A percentile compares a stretch with the other conserved stretches of the same genome.
These are phyloP conservation scores for Podarcis siculus DNA, from an alignment of 2,797 vertebrate genomes.

Conservation along the genomic window DNA sequence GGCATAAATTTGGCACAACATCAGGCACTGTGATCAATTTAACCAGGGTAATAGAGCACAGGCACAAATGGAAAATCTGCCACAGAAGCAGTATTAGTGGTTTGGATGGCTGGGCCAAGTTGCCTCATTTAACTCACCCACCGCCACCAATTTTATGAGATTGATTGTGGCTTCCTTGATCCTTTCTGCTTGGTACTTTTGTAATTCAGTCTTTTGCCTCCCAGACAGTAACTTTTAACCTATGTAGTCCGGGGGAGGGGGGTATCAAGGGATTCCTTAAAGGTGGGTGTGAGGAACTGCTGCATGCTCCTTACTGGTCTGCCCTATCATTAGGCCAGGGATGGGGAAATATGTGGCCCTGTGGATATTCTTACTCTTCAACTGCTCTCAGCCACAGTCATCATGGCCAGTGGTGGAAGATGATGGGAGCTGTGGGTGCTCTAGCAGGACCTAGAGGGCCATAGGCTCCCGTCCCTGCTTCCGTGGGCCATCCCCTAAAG, in stretches of 20 bases:
- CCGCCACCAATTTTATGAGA: not conserved
- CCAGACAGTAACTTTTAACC: not conserved
- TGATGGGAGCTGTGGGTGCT: too few relatives aligned
- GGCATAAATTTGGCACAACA: not conserved
- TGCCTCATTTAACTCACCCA: not conserved
- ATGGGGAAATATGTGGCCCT: too few relatives aligned
- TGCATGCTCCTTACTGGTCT: too few relatives aligned
- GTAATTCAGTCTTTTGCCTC: not conserved
- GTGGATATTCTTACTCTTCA: too few relatives aligned
- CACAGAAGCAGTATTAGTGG: not conserved
- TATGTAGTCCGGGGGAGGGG: too few relatives aligned
- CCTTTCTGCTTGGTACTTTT: not conserved
- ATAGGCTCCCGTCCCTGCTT: not conserved
- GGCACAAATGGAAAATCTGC: not conserved
- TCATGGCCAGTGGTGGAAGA: too few relatives aligned
- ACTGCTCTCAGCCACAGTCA: too few relatives aligned
- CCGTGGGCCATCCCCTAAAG: not conserved
- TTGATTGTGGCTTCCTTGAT: not conserved
- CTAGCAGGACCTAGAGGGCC: too few relatives aligned
- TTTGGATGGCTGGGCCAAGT: not conserved
- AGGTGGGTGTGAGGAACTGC: too few relatives aligned
- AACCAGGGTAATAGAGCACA: not conserved
- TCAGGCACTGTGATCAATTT: not conserved
- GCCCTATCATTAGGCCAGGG: too few relatives aligned
- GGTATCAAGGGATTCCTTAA: too few relatives aligned